These are phyloP conservation scores for Pocillopora verrucosa DNA, from an alignment of 64 coral and sea anemone species.

Conservation along the genomic window DNA sequence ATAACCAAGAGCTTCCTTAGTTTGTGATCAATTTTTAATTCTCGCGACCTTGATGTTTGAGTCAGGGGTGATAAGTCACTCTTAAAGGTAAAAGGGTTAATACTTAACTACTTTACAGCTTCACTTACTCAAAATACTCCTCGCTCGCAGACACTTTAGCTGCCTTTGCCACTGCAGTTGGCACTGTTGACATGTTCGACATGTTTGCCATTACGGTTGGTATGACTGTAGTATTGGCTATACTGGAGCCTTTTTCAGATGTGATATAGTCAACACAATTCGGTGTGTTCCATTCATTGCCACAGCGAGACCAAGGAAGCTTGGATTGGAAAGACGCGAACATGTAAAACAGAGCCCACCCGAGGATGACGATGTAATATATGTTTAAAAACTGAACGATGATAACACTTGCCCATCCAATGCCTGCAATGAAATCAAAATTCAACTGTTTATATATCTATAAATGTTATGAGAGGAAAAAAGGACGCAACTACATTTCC, in stretches of 20 bases:
- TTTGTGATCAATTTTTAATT: too few species aligned
- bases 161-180: not conserved
- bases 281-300: constrained; percentile 76
- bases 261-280: constrained; percentile 32
- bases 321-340: constrained; percentile 67
- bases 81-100: too few species aligned
- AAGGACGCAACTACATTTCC: too few species aligned
- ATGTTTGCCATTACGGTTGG: constrained; percentile 1
- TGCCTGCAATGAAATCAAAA: constrained; percentile 43
- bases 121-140: constrained; percentile 44
- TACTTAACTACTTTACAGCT: not conserved
- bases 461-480: too few species aligned
- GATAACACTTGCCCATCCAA: constrained; percentile 78
- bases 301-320: constrained; percentile 86
- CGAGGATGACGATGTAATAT: constrained; percentile 88
- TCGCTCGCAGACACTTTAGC: constrained; percentile 10
- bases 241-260: constrained; percentile 21
- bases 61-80: too few species aligned
- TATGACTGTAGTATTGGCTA: not conserved
- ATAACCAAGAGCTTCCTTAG: too few species aligned
- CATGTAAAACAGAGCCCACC: constrained; percentile 83
- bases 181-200: constrained; percentile 1
- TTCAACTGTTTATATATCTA: too few species aligned
- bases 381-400: constrained; percentile 87
- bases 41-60: too few species aligned